These are phyloP conservation scores for Dinothrombium tinctorium DNA, from an alignment of 1,140 invertebrate species.

Conservation along the genomic window DNA sequence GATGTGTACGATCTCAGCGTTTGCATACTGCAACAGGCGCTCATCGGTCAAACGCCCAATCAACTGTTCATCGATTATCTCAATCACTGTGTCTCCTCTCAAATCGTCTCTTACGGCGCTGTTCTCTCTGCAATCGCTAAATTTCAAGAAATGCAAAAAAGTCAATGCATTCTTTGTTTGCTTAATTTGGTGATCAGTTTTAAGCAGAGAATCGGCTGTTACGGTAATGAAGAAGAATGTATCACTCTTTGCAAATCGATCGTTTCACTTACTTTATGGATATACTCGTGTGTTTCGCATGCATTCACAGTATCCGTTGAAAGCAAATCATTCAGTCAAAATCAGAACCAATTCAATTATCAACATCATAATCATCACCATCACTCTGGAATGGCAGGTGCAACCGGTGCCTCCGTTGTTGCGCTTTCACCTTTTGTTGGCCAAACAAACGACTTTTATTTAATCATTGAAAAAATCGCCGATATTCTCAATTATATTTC, in stretches of 20 bases:
- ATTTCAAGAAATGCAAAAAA: constrained; percentile 63
- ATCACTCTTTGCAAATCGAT: constrained; percentile 20
- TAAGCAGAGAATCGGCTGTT: constrained; percentile 17
- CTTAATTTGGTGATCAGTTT: constrained; percentile 29
- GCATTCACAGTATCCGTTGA: constrained; percentile 16
- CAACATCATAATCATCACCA: not conserved
- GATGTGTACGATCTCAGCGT: constrained; percentile 77
- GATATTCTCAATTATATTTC: constrained; percentile 20
- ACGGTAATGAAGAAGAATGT: constrained; percentile 21
- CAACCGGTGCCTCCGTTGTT: not conserved
- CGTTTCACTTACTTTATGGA: constrained; percentile 20
- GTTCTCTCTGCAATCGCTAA: constrained; percentile 64
- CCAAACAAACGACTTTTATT: not conserved
- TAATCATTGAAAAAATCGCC: constrained; percentile 22
- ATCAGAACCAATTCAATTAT: not conserved
- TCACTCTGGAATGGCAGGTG: not conserved
- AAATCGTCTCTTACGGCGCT: constrained; percentile 61
- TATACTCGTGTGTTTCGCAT: constrained; percentile 19
- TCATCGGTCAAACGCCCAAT: constrained; percentile 73
- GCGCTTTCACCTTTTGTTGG: not conserved
- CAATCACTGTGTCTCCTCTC: constrained; percentile 66
- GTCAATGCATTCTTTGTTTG: constrained; percentile 60
- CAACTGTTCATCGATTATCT: constrained; percentile 68
- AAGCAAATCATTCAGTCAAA: constrained; percentile 12
- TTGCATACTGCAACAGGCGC: constrained; percentile 70